Evolutionary conservation across 2,888 invertebrate species (phyloP), one percentile per base, ranked within the genome.

Genomic region (Lypha dubia): DNA sequence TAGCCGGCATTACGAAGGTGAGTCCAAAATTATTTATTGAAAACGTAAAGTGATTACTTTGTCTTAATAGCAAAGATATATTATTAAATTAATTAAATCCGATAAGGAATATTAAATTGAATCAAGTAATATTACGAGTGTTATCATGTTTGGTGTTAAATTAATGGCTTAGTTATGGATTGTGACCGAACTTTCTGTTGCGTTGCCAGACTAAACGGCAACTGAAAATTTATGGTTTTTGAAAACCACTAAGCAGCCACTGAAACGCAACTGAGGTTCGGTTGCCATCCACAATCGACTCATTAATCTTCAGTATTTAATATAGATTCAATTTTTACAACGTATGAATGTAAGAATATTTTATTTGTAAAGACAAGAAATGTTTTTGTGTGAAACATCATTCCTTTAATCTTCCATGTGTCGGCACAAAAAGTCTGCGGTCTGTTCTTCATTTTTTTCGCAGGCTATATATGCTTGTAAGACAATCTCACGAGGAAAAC

Each of bases 381-480:
- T 76, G 9, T 15, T 62, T 73, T 51, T 63, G 17, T 62, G 35
- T 49, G 24, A 22, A 56, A 77, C 38, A 6, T 20, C 35, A 20
- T 46, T 44, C 15, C 13, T 70, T 68, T 84, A 84, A 46, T 89
- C 90, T 49, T 90, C 90, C 63, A 87, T 87, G 70, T 90, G 87
- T 11, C 88, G 87, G 79, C 90, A 89, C 8, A 90, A 87, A 49
- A 89, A 86, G 62, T 90, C 89, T 5, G 90, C 90, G 6, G 90
- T 86, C 46, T 89, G 86, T 53, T 89, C 89, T 70, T 90, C 90
- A 46, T 90, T 88, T 79, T 88, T 89, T 51, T 90, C 89, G 60
- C 90, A 90, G 13, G 89, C 90, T 41, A 90, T 56, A 20, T 88
- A 90, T 13, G 88, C 87, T 71, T 89, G 88, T 44, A 90, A 32